These are phyloP conservation scores for Elmis aenea DNA, from an alignment of 2,888 invertebrate species.

Conservation along the genomic window DNA sequence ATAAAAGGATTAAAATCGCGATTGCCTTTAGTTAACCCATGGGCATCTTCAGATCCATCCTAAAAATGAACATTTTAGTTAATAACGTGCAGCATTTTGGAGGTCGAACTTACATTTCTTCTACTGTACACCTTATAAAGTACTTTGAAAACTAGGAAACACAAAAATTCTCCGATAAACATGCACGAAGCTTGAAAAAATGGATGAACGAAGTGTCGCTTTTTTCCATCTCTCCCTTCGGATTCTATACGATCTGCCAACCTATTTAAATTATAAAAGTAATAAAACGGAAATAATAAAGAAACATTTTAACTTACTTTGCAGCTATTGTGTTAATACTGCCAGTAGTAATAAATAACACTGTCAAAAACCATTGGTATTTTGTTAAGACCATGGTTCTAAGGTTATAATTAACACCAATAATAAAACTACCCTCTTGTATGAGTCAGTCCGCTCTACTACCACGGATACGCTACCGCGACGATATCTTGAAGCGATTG, in stretches of 20 bases:
- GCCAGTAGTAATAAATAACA: constrained; percentile 78
- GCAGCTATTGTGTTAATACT: constrained; percentile 82
- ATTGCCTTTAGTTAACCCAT: constrained; percentile 64
- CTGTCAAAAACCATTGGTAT: constrained; percentile 64
- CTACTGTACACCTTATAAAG: constrained; percentile 53
- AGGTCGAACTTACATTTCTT: constrained; percentile 55
- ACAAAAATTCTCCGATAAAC: constrained; percentile 89
- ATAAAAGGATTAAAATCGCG: constrained; percentile 73
- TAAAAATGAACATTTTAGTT: no score
- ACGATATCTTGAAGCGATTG: no score
- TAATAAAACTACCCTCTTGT: no score
- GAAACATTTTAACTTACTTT: constrained; percentile 64
- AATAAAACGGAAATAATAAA: constrained; percentile 10
- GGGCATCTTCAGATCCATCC: constrained; percentile 51
- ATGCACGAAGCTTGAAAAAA: constrained; percentile 81
- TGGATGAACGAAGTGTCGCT: constrained; percentile 76
- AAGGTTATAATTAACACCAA: no score
- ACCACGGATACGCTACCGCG: no score
- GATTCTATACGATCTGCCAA: constrained; percentile 76
- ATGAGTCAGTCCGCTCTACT: no score
- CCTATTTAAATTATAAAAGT: constrained; percentile 46
- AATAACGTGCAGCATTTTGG: no score
- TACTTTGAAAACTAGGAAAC: constrained; percentile 75
- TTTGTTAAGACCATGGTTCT: constrained; percentile 78
- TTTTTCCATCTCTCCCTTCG: constrained; percentile 56